A percentile compares a stretch with the other conserved stretches of the same genome.
Conservation (phyloP, 2,113 vertebrate species). For the Rynchops niger region DNA sequence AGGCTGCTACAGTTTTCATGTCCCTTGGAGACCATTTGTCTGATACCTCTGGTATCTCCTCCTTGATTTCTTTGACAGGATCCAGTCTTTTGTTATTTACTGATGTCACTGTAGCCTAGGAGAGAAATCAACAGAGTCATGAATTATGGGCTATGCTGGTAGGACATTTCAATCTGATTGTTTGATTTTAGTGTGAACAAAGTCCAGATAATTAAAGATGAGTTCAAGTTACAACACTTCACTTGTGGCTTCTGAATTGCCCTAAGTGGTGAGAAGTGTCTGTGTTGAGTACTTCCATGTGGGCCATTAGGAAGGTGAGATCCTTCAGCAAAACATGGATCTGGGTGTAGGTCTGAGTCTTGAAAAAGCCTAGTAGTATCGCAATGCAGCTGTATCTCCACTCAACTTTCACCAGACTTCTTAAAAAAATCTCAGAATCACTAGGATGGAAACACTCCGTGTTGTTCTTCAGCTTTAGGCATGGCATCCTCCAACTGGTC, state of each 20-base stretch:
- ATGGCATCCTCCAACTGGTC: not conserved
- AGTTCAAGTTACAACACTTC: not conserved
- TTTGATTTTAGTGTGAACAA: slow-evolving; percentile 22
- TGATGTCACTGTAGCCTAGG: slow-evolving; percentile 61
- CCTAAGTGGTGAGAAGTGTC: not conserved
- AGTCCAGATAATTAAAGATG: not conserved
- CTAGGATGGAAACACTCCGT: not conserved
- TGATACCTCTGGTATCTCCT: not conserved
- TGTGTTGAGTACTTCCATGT: not conserved
- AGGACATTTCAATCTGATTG: not conserved
- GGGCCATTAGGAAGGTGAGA: not conserved
- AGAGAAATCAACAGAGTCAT: slow-evolving; percentile 51
- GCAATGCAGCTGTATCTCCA: not conserved
- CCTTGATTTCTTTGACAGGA: slow-evolving; percentile 30
- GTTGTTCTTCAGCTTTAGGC: not conserved
- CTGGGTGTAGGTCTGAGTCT: not conserved
- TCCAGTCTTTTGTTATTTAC: slow-evolving; percentile 46
- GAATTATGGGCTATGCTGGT: slow-evolving; percentile 26
- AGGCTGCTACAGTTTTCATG: not conserved
- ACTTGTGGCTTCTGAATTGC: not conserved
- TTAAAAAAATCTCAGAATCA: not conserved
- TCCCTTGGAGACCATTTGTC: not conserved
- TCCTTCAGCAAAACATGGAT: not conserved
- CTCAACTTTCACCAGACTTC: not conserved
- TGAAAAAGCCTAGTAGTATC: not conserved